These are phyloP conservation scores for Andrena praecox DNA, from an alignment of 2,888 invertebrate species.

Conservation along the genomic window DNA sequence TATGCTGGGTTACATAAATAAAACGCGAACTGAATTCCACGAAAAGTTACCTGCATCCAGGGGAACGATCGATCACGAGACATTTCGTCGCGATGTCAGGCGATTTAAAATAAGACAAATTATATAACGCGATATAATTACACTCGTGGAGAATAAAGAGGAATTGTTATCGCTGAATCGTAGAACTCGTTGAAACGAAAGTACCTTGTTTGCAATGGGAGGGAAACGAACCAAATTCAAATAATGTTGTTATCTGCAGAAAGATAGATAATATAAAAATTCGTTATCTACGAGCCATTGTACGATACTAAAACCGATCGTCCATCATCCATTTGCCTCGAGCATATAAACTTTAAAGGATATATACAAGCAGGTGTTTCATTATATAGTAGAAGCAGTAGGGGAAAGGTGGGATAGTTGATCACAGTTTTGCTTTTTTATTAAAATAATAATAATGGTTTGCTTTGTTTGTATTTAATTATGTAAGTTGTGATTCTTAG, in stretches of 20 bases:
- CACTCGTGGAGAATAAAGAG: too few species aligned
- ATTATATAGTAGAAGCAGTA: too few species aligned
- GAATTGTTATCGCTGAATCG: too few species aligned
- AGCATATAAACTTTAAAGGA: constrained; percentile 23
- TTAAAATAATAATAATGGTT: too few species aligned
- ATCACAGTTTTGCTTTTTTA: too few species aligned
- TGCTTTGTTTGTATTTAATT: too few species aligned
- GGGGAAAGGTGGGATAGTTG: too few species aligned
- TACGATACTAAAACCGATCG: constrained; percentile 21
- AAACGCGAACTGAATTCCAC: too few species aligned
- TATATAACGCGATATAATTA: too few species aligned
- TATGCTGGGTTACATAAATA: not conserved
- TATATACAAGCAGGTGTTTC: constrained; percentile 17
- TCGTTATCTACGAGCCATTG: constrained; percentile 32
- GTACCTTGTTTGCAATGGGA: not conserved
- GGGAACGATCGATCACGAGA: not conserved
- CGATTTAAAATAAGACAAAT: too few species aligned
- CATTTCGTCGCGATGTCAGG: not conserved
- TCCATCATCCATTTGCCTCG: not conserved
- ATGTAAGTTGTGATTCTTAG: too few species aligned
- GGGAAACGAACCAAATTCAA: not conserved
- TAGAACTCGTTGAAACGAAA: not conserved
- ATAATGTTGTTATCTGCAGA: not conserved
- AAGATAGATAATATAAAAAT: constrained; percentile 17
- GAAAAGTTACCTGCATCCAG: too few species aligned